phyloP scores from a whole-genome alignment of 2,888 invertebrate genomes.

The Torymus auratus region DNA sequence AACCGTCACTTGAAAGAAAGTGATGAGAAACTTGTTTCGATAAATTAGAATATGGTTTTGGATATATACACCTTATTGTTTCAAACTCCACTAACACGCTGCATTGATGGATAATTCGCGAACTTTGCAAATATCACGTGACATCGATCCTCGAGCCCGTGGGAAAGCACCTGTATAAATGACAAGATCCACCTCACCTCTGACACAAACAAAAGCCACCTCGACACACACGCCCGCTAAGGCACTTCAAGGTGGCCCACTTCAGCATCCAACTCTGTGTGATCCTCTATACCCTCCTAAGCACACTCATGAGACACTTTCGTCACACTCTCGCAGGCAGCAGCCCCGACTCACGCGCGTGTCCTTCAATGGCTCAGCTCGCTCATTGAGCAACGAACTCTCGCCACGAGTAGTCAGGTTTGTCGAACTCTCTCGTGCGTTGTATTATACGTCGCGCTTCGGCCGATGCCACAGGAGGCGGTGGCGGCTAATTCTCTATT shows the following conservation, averaged over 20 bases:
- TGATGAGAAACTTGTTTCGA: too few species aligned
- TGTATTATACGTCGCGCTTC: not conserved
- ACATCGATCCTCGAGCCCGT: too few species aligned
- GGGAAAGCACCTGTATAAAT: too few species aligned
- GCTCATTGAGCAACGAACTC: conserved; percentile 11
- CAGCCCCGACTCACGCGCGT: not conserved
- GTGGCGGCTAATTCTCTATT: conserved; percentile 25
- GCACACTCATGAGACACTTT: not conserved
- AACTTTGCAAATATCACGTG: too few species aligned
- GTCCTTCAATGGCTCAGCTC: not conserved
- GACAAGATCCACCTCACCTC: not conserved
- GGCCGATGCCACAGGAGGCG: not conserved
- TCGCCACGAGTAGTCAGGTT: not conserved
- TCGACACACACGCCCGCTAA: not conserved
- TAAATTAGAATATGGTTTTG: too few species aligned
- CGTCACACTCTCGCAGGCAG: conserved; percentile 8
- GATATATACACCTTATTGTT: too few species aligned
- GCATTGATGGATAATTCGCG: too few species aligned
- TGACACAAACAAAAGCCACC: not conserved
- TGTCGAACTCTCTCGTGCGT: conserved; percentile 18
- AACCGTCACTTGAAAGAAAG: too few species aligned
- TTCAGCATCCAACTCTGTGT: too few species aligned
- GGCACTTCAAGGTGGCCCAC: conserved; percentile 8
- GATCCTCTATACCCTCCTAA: too few species aligned
- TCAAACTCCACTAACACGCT: too few species aligned